Evolutionary conservation across 2,888 invertebrate species (phyloP), one percentile per base, ranked within the genome.

Genomic region (Azorinus chamasolen): DNA sequence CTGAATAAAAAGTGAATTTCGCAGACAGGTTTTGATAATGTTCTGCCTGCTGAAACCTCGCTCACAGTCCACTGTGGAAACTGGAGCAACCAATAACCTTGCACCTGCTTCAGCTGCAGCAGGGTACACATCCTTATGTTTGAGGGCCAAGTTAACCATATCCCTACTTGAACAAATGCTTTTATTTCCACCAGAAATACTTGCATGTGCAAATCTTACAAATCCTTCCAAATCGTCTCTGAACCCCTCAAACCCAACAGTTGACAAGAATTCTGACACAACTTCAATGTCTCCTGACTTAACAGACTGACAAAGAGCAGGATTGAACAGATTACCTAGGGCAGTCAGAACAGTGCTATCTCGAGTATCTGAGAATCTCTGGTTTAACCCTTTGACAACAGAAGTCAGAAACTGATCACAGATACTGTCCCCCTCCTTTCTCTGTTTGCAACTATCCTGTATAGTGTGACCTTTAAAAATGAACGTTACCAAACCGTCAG

Each of bases 381-480:
- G 55, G 43, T 63, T 61, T 1, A 81, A 37, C 48, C 73, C 77
- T 4, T 48, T 32, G 53, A 78, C 41, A 18, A 80, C 63, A 32
- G 55, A 41, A 12, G 53, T 41, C 4, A 65, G 48, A 66, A 77
- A 78, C 59, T 74, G 48, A 8, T 61, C 59, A 71, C 70, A 83
- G 18, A 69, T 54, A 53, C 63, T 45, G 1, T 58, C 24, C 18
- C 75, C 80, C 46, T 79, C 83, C 24, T 37, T 18, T 20, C 83
- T 58, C 62, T 83, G 83, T 25, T 71, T 66, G 8, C 12, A 39
- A 62, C 71, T 51, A 55, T 83, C 83, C 39, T 79, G 74, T 22
- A 81, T 69, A 3, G 73, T 78, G 27, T 81, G 83, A 41, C 76
- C 79, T 32, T 59, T 20, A 48, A 70, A 81, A 51, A 77, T 55